Evolutionary conservation across 2,797 vertebrate genomes (phyloP).

Genomic region (Schizopygopsis pylzovi): DNA sequence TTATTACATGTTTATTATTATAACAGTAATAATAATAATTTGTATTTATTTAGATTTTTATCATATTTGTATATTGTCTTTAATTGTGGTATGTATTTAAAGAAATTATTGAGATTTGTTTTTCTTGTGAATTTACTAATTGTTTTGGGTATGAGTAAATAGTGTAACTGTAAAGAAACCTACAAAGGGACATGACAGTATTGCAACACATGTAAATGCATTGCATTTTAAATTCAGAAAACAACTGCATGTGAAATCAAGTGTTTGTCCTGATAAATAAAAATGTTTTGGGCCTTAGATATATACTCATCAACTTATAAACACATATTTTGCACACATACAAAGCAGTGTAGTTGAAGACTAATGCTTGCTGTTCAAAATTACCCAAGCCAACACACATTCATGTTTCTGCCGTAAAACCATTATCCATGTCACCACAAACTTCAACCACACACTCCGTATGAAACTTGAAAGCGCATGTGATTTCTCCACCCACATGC

Average conservation of each 20-base stretch:
- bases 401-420: neutral
- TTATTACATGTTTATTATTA: no score
- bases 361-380: neutral
- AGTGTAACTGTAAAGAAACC: neutral
- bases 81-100: neutral
- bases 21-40: no score
- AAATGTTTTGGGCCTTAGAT: neutral
- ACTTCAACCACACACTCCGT: slow-evolving; percentile 8
- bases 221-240: neutral
- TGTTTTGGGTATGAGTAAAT: neutral
- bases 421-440: neutral
- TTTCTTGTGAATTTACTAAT: neutral
- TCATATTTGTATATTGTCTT: neutral
- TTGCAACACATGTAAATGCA: neutral
- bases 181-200: neutral
- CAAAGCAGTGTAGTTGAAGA: neutral
- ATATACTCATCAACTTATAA: neutral
- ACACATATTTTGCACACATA: neutral
- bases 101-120: no score
- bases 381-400: neutral
- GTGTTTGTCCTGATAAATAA: no score
- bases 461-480: neutral
- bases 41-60: neutral
- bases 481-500: slow-evolving; percentile 20
- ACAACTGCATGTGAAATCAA: neutral